Base-by-base conservation (phyloP, 2,888 invertebrate genomes). In the Hofmannophila pseudospretella region DNA sequence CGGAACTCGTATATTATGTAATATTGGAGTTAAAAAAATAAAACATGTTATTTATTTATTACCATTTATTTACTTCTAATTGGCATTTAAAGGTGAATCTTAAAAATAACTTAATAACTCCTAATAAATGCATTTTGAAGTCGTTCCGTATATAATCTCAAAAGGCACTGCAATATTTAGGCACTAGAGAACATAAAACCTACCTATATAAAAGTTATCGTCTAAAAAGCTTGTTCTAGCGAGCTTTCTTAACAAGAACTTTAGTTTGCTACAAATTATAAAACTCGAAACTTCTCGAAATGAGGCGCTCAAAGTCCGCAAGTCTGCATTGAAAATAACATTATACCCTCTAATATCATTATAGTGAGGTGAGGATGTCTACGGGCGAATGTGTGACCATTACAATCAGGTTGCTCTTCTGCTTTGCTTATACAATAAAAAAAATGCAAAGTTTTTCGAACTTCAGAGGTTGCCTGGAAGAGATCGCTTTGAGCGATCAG, bases 1-100 rank as follows among this genome's bases (percentile, higher is more conserved):
- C 60, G 57, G 58, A 54, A 58, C 53, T 44, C 53, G n/a, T n/a
- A n/a, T n/a, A n/a, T n/a, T n/a, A n/a, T 52, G 7, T 14, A 32
- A 4, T n/a, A n/a, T n/a, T n/a, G n/a, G 55, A 66, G 61, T 61
- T 66, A 58, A 65, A 62, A 56, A 56, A 50, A 55, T 38, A 61
- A 64, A 74, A n/a, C n/a, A n/a, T n/a, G n/a, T n/a, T n/a, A n/a
- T n/a, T n/a, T 11, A 30, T 16, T 30, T 16, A 14, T 14, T 12
- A 4, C 5, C 4, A 10, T 28, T 12, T 14, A 16, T 30, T 30
- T 30, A 14, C 12, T 30, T n/a, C 29, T 3, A 14, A 30, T 14
- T 16, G 19, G 7, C 22, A 32, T 7, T 25, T 27, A 20, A n/a
- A 30, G 29, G 34, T 20, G 36, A 13, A 39, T 11, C 39, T 39